Conservation (phyloP, 2,113 vertebrate species). For the Pedionomus torquatus region DNA sequence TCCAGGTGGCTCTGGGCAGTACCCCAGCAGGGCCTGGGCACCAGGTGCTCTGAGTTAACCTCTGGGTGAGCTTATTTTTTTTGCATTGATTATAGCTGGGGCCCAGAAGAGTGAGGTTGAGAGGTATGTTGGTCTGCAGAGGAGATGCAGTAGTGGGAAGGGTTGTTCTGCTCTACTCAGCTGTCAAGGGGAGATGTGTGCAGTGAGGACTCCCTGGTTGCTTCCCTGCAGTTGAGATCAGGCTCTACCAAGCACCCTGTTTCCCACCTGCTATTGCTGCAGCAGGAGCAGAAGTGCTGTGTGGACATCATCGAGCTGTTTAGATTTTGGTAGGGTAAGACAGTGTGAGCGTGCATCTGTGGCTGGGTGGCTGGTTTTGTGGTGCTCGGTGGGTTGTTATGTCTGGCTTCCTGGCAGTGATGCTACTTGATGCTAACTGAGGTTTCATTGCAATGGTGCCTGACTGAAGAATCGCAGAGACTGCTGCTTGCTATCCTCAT, state of each 20-base stretch:
- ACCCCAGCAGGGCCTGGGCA: neutral
- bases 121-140: neutral
- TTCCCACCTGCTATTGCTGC: neutral
- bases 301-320: fast-evolving
- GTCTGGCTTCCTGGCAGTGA: neutral
- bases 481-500: neutral
- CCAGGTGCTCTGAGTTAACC: neutral
- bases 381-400: neutral
- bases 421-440: neutral
- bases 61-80: neutral
- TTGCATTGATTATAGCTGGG: neutral
- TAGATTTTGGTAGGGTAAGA: neutral
- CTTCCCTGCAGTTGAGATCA: neutral
- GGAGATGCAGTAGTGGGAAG: fast-evolving
- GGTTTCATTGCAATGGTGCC: neutral
- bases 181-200: neutral
- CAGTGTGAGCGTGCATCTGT: fast-evolving
- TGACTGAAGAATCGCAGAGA: neutral
- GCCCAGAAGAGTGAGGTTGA: neutral
- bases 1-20: fast-evolving
- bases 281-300: neutral
- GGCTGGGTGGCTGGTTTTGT: neutral
- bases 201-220: neutral
- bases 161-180: fast-evolving
- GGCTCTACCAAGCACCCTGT: neutral